A percentile compares a stretch with the other conserved stretches of the same genome.
These are phyloP conservation scores for Acanthaster planci DNA, from an alignment of 35 echinoderm and acorn worm genomes.

Conservation along the genomic window DNA sequence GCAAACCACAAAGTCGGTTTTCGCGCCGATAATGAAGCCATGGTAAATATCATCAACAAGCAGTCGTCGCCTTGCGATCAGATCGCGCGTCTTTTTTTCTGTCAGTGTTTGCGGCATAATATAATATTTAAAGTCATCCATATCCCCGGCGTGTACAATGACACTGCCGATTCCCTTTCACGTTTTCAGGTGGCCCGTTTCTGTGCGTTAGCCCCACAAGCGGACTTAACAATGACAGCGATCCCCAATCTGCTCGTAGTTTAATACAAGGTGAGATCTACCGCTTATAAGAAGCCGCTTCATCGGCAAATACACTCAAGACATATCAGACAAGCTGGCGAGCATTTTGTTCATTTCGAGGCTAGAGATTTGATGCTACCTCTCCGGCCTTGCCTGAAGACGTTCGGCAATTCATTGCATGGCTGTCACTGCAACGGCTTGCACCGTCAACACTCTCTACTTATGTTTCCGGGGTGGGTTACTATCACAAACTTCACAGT, in stretches of 20 bases:
- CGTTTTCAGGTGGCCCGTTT: neutral
- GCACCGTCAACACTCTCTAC: neutral
- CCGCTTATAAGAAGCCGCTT: neutral
- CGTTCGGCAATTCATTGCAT: neutral
- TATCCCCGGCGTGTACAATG: neutral
- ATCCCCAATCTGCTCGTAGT: neutral
- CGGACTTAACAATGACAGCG: neutral
- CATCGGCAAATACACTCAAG: neutral
- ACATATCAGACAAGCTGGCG: neutral
- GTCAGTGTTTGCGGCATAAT: neutral
- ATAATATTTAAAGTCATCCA: neutral
- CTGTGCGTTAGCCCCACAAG: neutral
- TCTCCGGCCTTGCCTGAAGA: neutral
- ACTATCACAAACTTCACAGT: neutral
- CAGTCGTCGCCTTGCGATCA: neutral
- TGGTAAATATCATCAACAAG: neutral
- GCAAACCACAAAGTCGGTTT: neutral
- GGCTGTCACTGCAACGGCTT: neutral
- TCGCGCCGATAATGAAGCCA: neutral
- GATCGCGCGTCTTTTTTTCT: neutral
- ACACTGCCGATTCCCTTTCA: neutral
- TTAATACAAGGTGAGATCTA: neutral
- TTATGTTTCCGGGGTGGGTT: slow-evolving; percentile 1
- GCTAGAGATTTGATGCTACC: neutral
- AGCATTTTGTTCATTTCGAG: neutral